Evolutionary conservation across 2,888 invertebrate genomes (phyloP), one percentile per base, ranked within the genome.

Genomic region (Folsomia candida): DNA sequence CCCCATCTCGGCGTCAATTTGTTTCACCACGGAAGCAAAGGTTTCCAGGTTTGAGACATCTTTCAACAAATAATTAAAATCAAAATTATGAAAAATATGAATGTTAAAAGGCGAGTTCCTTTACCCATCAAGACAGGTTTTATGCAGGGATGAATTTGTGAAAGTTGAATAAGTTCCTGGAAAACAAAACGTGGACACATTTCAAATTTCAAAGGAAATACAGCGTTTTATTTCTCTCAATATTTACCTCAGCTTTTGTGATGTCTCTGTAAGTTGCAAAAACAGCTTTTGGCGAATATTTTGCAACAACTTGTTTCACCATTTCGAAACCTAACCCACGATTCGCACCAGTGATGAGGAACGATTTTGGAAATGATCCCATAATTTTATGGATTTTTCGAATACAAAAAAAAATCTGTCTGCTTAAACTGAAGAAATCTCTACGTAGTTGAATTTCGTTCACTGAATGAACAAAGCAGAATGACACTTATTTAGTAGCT

Each of bases 301-400:
- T 84, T 79, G 87, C 85, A 6, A 70, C 14, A 11, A 72, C 18
- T 81, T 89, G 87, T 84, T 89, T 90, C 51, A 94, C 89, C 81
- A 95, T 86, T 76, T 94, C 94, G 68, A 95, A 85, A 58, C 95
- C 96, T 68, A 96, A 85, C 18, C 96, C 96, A 60, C 95, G 88
- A 83, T 93, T 95, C 24, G 74, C 61, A 20, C 74, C 72, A 3
- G 72, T 74, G 24, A 74, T 67, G 2, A 74, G 58, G 20, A 22
- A 57, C n/a, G 57, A 57, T n/a, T 57, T 22, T 57, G 57, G 22
- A 57, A 20, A 57, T 11, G 9, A 47, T 47, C 14, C 47, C n/a
- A n/a, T n/a, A n/a, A n/a, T n/a, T n/a, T n/a, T n/a, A n/a, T n/a
- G n/a, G n/a, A n/a, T n/a, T n/a, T n/a, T n/a, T n/a, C n/a, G n/a